These are phyloP conservation scores for Punctoribates punctum DNA, from an alignment of 2,888 invertebrate species.

Conservation along the genomic window DNA sequence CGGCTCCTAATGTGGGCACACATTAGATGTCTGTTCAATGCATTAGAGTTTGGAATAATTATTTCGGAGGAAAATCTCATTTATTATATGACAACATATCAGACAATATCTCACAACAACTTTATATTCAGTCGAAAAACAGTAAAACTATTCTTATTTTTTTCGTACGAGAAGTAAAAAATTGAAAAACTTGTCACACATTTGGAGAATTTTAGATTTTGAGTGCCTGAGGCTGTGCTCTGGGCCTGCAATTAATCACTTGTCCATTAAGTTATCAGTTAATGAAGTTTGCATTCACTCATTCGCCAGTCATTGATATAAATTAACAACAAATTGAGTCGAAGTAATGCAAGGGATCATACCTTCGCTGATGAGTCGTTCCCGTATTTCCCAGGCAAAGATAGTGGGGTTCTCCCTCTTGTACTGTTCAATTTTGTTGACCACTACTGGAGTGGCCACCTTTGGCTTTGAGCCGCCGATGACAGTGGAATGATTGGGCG, in stretches of 20 bases:
- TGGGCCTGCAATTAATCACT: conserved; percentile 10
- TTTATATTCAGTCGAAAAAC: conserved; percentile 10
- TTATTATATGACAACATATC: neutral
- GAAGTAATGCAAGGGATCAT: conserved; percentile 51
- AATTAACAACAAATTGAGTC: conserved; percentile 38
- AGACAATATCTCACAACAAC: conserved; percentile 30
- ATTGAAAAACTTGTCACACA: conserved; percentile 27
- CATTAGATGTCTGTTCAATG: conserved; percentile 9
- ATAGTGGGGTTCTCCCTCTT: conserved; percentile 97
- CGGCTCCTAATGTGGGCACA: neutral
- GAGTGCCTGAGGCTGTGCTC: neutral
- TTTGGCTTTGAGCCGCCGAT: conserved; percentile 96
- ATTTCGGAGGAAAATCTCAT: neutral
- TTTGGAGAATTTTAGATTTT: neutral
- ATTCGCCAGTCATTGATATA: conserved; percentile 26
- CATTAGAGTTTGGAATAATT: neutral
- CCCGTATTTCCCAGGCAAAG: conserved; percentile 98
- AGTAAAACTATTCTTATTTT: neutral
- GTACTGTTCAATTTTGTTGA: conserved; percentile 96
- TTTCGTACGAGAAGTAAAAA: neutral
- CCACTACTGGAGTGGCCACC: conserved; percentile 94
- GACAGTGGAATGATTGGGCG: conserved; percentile 54
- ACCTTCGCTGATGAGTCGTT: conserved; percentile 94
- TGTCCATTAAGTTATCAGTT: conserved; percentile 37
- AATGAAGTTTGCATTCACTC: conserved; percentile 25